Conservation (phyloP, 1,140 invertebrate species). For the Physella acuta region DNA sequence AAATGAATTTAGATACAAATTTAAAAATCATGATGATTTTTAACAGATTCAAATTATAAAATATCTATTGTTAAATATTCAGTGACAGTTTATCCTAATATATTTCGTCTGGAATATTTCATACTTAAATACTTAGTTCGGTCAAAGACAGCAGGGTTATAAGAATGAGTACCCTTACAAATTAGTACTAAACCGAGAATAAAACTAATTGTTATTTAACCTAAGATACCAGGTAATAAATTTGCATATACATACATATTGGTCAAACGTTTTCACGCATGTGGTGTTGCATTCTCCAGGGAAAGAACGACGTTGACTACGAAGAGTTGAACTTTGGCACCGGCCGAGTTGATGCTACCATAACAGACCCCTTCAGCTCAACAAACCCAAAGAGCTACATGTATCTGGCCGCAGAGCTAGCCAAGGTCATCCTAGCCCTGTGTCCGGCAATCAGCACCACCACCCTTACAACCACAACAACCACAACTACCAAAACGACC, state of each 20-base stretch:
- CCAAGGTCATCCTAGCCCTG: neutral
- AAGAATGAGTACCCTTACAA: neutral
- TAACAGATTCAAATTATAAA: too few species aligned
- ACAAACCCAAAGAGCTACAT: neutral
- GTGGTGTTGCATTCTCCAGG: neutral
- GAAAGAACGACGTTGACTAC: neutral
- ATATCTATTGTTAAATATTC: too few species aligned
- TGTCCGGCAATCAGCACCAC: neutral
- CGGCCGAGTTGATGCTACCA: neutral
- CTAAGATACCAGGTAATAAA: too few species aligned
- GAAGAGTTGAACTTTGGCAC: neutral
- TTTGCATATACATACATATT: too few species aligned
- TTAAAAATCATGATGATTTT: too few species aligned
- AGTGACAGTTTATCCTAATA: too few species aligned
- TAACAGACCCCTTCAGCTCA: neutral
- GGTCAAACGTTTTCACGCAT: too few species aligned
- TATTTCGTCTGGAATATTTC: too few species aligned
- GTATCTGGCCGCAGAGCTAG: neutral
- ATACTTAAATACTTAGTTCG: too few species aligned
- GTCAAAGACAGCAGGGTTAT: neutral
- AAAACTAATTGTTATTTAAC: too few species aligned
- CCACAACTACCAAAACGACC: neutral
- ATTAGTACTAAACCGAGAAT: too few species aligned
- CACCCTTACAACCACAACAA: neutral
- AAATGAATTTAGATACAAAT: too few species aligned